Percentiles rank a stretch among this genome's conserved stretches.
These are phyloP conservation scores for Tenthredo livida DNA, from an alignment of 2,888 invertebrate species.

Conservation along the genomic window DNA sequence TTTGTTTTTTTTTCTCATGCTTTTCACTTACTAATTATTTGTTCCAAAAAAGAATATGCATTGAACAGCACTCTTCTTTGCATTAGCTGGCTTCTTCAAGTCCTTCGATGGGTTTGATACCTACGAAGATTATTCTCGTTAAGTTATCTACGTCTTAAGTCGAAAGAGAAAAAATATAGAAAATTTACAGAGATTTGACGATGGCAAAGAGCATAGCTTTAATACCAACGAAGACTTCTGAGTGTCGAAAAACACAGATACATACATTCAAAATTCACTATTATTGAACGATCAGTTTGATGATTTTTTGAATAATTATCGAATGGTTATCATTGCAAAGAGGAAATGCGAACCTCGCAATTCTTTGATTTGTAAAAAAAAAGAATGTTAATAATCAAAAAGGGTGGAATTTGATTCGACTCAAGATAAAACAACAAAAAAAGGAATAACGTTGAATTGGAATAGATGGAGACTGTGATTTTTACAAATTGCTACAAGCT, in stretches of 20 bases:
- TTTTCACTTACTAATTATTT: conserved; percentile 93
- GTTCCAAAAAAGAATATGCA: conserved; percentile 97
- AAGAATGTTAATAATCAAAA: background rate
- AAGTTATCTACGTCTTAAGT: background rate
- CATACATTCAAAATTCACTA: background rate
- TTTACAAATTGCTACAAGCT: background rate
- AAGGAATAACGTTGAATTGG: background rate
- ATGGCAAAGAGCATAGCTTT: background rate
- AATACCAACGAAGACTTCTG: background rate
- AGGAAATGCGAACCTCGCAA: background rate
- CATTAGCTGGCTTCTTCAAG: conserved; percentile 85
- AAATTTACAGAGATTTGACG: background rate
- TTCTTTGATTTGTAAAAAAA: background rate
- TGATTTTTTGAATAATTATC: background rate
- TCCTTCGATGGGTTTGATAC: conserved; percentile 90
- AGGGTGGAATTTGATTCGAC: background rate
- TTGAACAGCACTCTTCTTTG: conserved; percentile 86
- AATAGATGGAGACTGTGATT: background rate
- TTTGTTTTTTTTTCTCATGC: background rate
- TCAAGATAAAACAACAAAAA: too few species aligned
- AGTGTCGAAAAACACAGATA: background rate
- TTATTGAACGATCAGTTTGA: background rate
- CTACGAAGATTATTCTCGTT: conserved; percentile 80
- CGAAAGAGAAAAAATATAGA: background rate
- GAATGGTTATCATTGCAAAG: background rate